These are phyloP conservation scores for Lasioglossum albipes DNA, from an alignment of 1,140 invertebrate species.

Conservation along the genomic window DNA sequence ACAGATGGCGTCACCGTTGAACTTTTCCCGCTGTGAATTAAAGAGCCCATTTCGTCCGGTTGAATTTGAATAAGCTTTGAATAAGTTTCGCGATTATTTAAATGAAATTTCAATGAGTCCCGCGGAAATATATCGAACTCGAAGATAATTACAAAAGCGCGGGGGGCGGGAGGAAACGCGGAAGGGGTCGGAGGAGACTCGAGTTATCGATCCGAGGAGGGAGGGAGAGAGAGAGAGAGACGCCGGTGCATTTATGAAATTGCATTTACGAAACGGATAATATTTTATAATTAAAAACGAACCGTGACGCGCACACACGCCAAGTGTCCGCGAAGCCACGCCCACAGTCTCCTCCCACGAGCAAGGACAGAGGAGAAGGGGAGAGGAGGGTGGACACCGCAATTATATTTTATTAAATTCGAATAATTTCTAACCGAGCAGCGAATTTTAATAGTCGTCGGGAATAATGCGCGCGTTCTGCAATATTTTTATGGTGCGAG, in stretches of 20 bases:
- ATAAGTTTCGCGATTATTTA: slow-evolving; percentile 47
- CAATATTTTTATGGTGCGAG: background rate
- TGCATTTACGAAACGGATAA: slow-evolving; percentile 42
- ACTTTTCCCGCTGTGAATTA: slow-evolving; percentile 21
- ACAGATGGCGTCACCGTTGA: background rate
- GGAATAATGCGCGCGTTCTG: background rate
- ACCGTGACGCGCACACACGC: background rate
- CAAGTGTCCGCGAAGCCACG: slow-evolving; percentile 14
- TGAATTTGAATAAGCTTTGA: slow-evolving; percentile 49
- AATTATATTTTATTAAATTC: slow-evolving; percentile 8
- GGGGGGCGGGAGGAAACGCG: background rate
- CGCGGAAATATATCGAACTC: slow-evolving; percentile 42
- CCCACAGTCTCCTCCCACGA: background rate
- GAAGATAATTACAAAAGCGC: slow-evolving; percentile 41
- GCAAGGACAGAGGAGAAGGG: background rate
- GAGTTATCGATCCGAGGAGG: slow-evolving; percentile 41
- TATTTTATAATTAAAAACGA: slow-evolving; percentile 39
- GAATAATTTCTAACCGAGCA: background rate
- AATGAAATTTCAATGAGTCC: slow-evolving; percentile 47
- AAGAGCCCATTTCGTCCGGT: slow-evolving; percentile 31
- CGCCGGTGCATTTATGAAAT: slow-evolving; percentile 44
- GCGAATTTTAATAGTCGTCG: background rate
- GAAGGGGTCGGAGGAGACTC: background rate
- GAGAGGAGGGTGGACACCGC: background rate
- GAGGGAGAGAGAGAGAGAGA: background rate